phyloP scores from a whole-genome alignment of 2,113 vertebrate genomes.

The Malurus elegans region DNA sequence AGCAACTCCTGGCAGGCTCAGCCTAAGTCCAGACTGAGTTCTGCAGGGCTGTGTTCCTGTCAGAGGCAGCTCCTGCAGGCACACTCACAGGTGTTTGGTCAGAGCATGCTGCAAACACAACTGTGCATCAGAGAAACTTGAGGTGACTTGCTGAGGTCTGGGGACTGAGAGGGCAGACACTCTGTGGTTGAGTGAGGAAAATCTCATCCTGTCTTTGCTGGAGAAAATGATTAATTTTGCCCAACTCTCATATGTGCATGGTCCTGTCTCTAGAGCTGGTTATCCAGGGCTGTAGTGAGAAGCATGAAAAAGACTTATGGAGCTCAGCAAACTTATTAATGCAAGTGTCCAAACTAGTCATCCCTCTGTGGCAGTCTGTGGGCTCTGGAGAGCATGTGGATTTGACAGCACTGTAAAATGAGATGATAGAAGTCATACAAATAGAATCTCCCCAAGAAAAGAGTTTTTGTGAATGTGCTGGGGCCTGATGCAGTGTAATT shows the following conservation, averaged over 20 bases:
- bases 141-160: background rate
- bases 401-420: background rate
- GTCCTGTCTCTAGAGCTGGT: background rate
- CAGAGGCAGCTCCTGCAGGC: background rate
- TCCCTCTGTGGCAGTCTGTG: background rate
- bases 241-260: accelerated
- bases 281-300: background rate
- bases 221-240: background rate
- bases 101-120: accelerated
- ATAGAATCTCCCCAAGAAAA: background rate
- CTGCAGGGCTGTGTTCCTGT: background rate
- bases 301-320: background rate
- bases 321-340: background rate
- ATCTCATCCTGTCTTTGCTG: background rate
- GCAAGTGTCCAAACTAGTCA: background rate
- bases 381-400: background rate
- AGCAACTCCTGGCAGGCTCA: background rate
- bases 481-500: background rate
- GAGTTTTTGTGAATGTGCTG: background rate
- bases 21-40: background rate
- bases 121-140: background rate
- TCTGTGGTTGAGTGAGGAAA: background rate
- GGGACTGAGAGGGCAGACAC: background rate
- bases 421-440: background rate
- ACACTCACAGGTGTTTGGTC: background rate